Evolutionary conservation across 2,797 vertebrate genomes (phyloP), one percentile per base, ranked within the genome.

Genomic region (Girardinus metallicus): DNA sequence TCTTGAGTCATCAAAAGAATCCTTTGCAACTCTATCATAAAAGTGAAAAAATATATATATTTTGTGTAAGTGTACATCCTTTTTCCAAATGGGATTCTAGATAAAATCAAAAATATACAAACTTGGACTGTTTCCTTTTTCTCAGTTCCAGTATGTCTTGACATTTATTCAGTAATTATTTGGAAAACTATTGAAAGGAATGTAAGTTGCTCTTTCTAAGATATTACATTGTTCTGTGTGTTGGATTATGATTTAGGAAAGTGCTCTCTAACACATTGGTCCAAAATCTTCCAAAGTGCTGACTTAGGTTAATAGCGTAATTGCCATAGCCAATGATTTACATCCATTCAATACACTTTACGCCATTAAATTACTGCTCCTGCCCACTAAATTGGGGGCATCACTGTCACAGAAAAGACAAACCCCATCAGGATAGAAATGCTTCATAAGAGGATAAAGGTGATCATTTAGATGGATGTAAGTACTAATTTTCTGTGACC

Each of bases 291-390:
- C 51, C 41, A 70, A 53, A 43, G 18, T 75, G 73, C 64, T 75
- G 73, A 60, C 64, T 57, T 23, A 29, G 34, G 60, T 51, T 29
- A 46, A 41, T 10, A 16, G 31, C 44, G 36, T 44, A 62, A 66
- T 74, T 74, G 60, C 47, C 47, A 18, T 8, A 43, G 72, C 18
- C 60, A 39, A 31, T 71, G 64, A 71, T 75, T 80, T 75, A 60
- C 74, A 60, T 80, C 21, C 53, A 71, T 57, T 68, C 66, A 29
- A 71, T 74, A 53, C 44, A 66, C 44, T 41, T 66, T 41, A 31
- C 53, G 44, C 26, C 78, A 75, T 80, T 70, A 60, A 71, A 55
- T 18, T 18, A 21, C 31, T 76, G 49, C 51, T 57, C 43, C 55
- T 80, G 66, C 41, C 51, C 11, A 72, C 34, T 64, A 71, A 34